Conservation (phyloP, 2,113 vertebrate species). For the Nibea coibor region DNA sequence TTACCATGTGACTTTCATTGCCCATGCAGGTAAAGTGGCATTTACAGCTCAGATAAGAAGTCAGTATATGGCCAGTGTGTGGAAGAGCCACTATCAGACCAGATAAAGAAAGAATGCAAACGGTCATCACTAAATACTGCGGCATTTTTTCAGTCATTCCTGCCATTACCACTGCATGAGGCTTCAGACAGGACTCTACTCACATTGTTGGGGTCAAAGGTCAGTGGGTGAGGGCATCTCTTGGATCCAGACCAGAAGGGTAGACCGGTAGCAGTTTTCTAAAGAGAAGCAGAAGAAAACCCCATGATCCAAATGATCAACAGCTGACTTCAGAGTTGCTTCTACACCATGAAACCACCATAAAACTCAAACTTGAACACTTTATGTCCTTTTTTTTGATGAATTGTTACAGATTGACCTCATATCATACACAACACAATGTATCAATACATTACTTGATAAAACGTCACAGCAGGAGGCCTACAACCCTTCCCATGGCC, state of each 20-base stretch:
- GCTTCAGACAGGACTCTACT: constrained; percentile 65
- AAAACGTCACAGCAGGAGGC: constrained; percentile 17
- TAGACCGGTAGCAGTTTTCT: constrained; percentile 82
- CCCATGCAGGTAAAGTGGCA: constrained; percentile 21
- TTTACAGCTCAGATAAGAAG: constrained; percentile 59
- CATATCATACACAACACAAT: neutral
- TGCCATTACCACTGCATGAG: constrained; percentile 26
- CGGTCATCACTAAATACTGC: constrained; percentile 24
- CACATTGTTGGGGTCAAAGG: constrained; percentile 84
- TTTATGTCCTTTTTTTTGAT: too few species aligned
- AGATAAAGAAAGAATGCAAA: constrained; percentile 68
- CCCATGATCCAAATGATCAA: constrained; percentile 12
- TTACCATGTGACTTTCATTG: constrained; percentile 50
- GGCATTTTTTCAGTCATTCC: constrained; percentile 40
- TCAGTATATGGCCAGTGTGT: constrained; percentile 38
- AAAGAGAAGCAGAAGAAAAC: constrained; percentile 36
- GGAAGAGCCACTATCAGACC: constrained; percentile 56
- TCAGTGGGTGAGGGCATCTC: constrained; percentile 86
- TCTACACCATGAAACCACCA: too few species aligned
- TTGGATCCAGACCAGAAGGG: constrained; percentile 87
- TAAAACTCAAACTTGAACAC: too few species aligned
- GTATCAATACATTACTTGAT: constrained; percentile 6
- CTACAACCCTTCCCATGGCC: constrained; percentile 32
- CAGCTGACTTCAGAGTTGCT: neutral
- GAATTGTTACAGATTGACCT: neutral